phyloP scores from a whole-genome alignment of 2,888 invertebrate species.

The Eulithis prunata region DNA sequence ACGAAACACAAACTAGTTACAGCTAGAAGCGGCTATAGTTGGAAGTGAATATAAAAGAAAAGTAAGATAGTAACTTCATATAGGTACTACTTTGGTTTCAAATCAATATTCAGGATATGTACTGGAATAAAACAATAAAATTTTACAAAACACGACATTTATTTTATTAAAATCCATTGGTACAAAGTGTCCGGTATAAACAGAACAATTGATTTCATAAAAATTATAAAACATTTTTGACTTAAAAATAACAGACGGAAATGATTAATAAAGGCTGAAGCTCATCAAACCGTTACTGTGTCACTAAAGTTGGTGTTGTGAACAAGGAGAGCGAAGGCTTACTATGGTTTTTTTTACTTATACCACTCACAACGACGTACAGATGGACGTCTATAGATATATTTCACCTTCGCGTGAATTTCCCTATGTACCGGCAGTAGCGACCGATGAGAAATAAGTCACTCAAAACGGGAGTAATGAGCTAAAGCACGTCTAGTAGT shows the following conservation, averaged over 20 bases:
- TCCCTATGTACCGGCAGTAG: neutral
- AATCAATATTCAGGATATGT: no score
- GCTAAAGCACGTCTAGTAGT: neutral
- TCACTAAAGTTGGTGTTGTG: no score
- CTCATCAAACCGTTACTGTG: neutral
- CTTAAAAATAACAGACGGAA: slow-evolving; percentile 26
- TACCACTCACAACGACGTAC: no score
- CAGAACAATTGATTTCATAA: slow-evolving; percentile 30
- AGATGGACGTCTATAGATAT: no score
- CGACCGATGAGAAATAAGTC: neutral
- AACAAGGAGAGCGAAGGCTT: no score
- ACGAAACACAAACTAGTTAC: no score
- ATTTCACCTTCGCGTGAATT: no score
- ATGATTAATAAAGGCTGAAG: slow-evolving; percentile 10
- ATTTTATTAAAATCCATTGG: slow-evolving; percentile 66
- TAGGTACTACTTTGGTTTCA: no score
- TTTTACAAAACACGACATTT: slow-evolving; percentile 46
- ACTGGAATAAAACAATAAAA: slow-evolving; percentile 9
- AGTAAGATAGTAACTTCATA: no score
- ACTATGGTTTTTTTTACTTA: neutral
- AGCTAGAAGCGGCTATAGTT: no score
- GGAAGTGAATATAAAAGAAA: no score
- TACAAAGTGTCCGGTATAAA: slow-evolving; percentile 44
- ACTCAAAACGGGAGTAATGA: neutral
- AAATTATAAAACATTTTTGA: slow-evolving; percentile 14